Evolutionary conservation across 2,888 invertebrate genomes (phyloP), one percentile per base, ranked within the genome.

Genomic region (Xestia ashworthii): DNA sequence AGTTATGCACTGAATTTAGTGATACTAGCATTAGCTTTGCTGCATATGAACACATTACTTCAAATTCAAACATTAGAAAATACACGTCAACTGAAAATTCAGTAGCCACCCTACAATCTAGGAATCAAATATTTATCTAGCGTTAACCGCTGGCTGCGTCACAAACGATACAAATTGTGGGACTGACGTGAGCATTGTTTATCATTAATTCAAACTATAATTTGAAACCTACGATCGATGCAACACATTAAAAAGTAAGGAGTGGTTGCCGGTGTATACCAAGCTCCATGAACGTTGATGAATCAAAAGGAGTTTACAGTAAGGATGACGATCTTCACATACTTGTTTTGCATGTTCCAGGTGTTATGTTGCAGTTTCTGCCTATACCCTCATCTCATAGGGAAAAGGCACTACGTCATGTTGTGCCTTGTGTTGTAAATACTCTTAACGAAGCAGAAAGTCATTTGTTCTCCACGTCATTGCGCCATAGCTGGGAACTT

Each of bases 91-190:
- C 12, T 38, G 62, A 38, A 38, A 38, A 62, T 62, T 19, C 41
- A 64, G 32, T 60, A 16, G 32, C 41, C 41, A 64, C 38, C 19
- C 25, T 25, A n/a, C n/a, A n/a, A n/a, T 50, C n/a, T 25, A 16
- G 19, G 16, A 75, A 75, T 50, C n/a, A 76, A 62, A 64, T 53
- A 50, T 76, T 76, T 16, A 32, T 62, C 19, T 9, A 19, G 12
- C 14, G 14, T 75, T 44, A 44, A 19, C 19, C 9, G 53, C 14
- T 32, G 32, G 32, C 50, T 76, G 50, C 44, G n/a, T 19, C 41
- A 32, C 41, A 62, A 62, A 62, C 16, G n/a, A 60, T 60, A 32
- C 64, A 41, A 41, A 64, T n/a, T 32, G n/a, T 62, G 9, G 5
- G 12, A 62, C 60, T 32, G 48, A 25, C 48, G 12, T 9, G 5